Conservation (phyloP, 2,888 invertebrate genomes). For the Pyrgus malvae region DNA sequence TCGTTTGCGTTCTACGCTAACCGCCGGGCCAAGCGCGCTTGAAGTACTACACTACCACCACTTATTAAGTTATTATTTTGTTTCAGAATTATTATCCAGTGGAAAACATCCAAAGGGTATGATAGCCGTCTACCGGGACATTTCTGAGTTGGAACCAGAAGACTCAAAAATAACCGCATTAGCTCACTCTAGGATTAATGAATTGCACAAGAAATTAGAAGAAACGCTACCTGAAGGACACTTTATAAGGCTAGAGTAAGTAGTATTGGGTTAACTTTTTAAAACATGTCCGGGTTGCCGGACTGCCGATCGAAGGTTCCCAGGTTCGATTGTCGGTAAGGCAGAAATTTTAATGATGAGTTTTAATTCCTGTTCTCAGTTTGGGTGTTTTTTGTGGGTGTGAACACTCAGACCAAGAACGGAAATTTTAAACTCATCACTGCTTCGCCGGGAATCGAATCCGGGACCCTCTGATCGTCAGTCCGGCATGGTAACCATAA, state of each 20-base stretch:
- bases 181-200: slow-evolving; percentile 62
- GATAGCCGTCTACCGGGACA: slow-evolving; percentile 70
- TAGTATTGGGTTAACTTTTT: not conserved
- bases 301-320: too few species aligned
- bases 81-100: slow-evolving; percentile 59
- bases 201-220: slow-evolving; percentile 65
- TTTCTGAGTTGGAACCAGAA: slow-evolving; percentile 59
- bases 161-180: slow-evolving; percentile 61
- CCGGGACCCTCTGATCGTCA: too few species aligned
- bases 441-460: too few species aligned
- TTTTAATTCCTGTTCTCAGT: too few species aligned
- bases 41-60: not conserved
- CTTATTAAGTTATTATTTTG: not conserved
- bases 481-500: too few species aligned
- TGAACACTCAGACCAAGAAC: too few species aligned
- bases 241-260: slow-evolving; percentile 75
- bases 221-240: slow-evolving; percentile 71
- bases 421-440: too few species aligned
- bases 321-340: too few species aligned
- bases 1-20: too few species aligned
- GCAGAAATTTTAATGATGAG: too few species aligned
- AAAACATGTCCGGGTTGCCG: too few species aligned
- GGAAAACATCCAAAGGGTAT: slow-evolving; percentile 70
- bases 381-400: too few species aligned
- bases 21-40: not conserved